phyloP scores from a whole-genome alignment of 2,113 vertebrate genomes.

The Bagarius yarrelli region DNA sequence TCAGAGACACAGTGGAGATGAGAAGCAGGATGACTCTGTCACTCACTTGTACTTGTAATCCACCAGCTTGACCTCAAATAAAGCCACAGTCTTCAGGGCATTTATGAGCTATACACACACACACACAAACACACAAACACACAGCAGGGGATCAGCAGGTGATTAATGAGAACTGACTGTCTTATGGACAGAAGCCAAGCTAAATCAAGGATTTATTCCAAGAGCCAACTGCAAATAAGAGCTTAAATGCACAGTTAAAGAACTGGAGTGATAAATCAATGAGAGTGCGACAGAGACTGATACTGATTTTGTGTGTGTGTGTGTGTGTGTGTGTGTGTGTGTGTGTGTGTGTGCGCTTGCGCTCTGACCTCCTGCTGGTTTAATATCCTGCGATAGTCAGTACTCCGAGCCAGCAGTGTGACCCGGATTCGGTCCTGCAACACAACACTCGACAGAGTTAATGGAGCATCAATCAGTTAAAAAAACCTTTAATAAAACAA shows the following conservation, averaged over 20 bases:
- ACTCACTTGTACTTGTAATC: slow-evolving; percentile 98
- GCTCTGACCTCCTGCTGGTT: slow-evolving; percentile 89
- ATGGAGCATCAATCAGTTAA: neutral
- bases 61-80: slow-evolving; percentile 86
- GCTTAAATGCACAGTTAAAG: slow-evolving; percentile 66
- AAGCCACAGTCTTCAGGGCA: slow-evolving; percentile 86
- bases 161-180: slow-evolving; percentile 62
- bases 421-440: slow-evolving; percentile 89
- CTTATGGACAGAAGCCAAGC: slow-evolving; percentile 53
- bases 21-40: slow-evolving; percentile 30
- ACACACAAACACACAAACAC: slow-evolving; percentile 56
- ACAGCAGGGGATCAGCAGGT: slow-evolving; percentile 38
- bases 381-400: slow-evolving; percentile 89
- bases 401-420: slow-evolving; percentile 91
- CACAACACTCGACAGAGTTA: slow-evolving; percentile 36
- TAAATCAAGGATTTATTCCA: slow-evolving; percentile 61
- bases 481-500: neutral
- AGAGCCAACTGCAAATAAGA: slow-evolving; percentile 64
- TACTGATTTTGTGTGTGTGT: slow-evolving; percentile 19
- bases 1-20: slow-evolving; percentile 23
- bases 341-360: neutral
- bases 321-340: neutral
- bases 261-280: slow-evolving; percentile 66
- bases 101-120: slow-evolving; percentile 80
- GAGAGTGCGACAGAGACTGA: slow-evolving; percentile 38